These are phyloP conservation scores for Meta bourneti DNA, from an alignment of 2,888 invertebrate species.

Conservation along the genomic window DNA sequence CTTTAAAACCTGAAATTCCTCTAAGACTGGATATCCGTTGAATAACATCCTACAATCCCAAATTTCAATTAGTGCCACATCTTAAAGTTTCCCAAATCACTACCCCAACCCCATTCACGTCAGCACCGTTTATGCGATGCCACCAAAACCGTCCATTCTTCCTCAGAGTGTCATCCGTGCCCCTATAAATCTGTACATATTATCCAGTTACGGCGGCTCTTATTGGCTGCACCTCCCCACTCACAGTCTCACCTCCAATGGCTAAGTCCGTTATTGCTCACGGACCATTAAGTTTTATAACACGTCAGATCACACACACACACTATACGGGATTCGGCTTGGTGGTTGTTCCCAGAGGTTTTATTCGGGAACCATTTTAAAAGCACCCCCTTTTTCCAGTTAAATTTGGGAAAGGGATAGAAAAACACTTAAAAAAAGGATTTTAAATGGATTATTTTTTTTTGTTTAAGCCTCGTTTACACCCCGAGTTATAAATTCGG, in stretches of 20 bases:
- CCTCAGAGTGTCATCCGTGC: background rate
- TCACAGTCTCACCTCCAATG: constrained; percentile 40
- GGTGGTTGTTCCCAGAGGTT: constrained; percentile 37
- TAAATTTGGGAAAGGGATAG: constrained; percentile 33
- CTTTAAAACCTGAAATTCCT: background rate
- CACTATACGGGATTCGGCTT: constrained; percentile 50
- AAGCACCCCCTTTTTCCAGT: constrained; percentile 16
- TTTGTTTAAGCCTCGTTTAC: constrained; percentile 47
- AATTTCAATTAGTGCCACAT: background rate
- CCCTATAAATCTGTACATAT: constrained; percentile 65
- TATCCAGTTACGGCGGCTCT: constrained; percentile 61
- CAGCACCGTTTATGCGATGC: background rate
- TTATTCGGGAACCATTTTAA: constrained; percentile 68
- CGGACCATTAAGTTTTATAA: constrained; percentile 66
- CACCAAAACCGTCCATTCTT: constrained; percentile 8
- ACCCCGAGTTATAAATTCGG: constrained; percentile 66
- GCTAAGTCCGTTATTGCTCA: constrained; percentile 57
- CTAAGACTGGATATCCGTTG: background rate
- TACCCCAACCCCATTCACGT: background rate
- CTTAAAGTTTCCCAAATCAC: background rate
- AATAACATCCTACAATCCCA: background rate
- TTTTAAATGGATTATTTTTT: constrained; percentile 52
- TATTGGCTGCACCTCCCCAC: constrained; percentile 46
- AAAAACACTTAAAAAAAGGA: constrained; percentile 47
- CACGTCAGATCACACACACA: constrained; percentile 35